Evolutionary conservation across 2,888 invertebrate genomes (phyloP), one percentile per base, ranked within the genome.

Genomic region (Tipula vernalis): DNA sequence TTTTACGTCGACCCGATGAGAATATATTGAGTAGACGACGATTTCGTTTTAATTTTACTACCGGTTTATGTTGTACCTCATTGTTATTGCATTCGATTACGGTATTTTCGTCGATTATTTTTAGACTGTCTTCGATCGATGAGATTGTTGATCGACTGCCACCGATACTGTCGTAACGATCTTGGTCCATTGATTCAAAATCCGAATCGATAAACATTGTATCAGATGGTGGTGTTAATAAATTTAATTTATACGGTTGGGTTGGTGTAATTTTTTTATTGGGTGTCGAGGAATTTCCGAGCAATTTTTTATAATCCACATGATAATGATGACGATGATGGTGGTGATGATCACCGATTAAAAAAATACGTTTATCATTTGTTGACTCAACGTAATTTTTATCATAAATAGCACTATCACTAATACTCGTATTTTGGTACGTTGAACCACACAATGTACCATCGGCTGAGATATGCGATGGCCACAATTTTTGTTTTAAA

Each of bases 101-200:
- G 0, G 84, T 84, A 13, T 84, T 41, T 15, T 84, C 41, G 15
- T 84, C 84, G n/a, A 84, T 39, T 39, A 39, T 84, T 84, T 36
- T 39, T 84, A 84, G n/a, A 6, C 41, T 84, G 15, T 84, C 84
- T 5, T 84, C 84, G 41, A 84, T 36, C 15, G 84, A 84, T 84
- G 84, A 84, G 3, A 84, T 39, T 41, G 84, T 15, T 6, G 84
- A 84, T 84, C 42, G 18, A 10, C 84, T 84, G 39, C 84, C 84
- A n/a, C 39, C 41, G 15, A 36, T 84, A 85, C 42, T 42, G 10
- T 85, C 85, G 42, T 85, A 85, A 28, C 42, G 85, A 85, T 89
- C 88, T 44, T 89, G 88, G 86, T 89, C 89, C 87, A 88, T 89
- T 18, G 89, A 89, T 57, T 88, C 89, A 87, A 89, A 89, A 86